Evolutionary conservation across 2,888 invertebrate genomes (phyloP).

Genomic region (Dioctria rufipes): DNA sequence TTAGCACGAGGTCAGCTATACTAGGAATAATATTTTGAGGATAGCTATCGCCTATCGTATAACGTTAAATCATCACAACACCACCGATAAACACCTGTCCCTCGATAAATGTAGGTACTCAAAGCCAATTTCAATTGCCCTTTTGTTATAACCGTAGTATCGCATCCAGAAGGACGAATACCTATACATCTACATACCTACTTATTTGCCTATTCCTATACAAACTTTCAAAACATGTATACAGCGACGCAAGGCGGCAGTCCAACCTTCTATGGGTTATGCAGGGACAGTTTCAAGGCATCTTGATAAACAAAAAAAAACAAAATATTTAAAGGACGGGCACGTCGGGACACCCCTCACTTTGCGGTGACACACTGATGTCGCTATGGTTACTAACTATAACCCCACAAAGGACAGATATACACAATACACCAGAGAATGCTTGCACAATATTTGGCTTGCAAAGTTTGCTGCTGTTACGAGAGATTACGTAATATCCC

Average conservation of each 20-base stretch:
- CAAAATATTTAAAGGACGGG: background rate
- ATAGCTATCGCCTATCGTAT: too few relatives aligned
- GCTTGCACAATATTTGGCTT: constrained; percentile 2
- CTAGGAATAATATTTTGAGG: too few relatives aligned
- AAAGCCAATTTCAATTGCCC: too few relatives aligned
- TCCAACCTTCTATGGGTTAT: background rate
- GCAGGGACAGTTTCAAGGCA: constrained; percentile 12
- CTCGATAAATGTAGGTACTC: too few relatives aligned
- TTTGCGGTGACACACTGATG: constrained; percentile 8
- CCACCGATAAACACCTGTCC: too few relatives aligned
- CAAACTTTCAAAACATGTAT: too few relatives aligned
- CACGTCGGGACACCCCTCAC: constrained; percentile 19
- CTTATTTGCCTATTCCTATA: too few relatives aligned
- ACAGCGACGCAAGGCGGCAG: background rate
- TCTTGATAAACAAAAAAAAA: background rate
- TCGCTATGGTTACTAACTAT: constrained; percentile 17
- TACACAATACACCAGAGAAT: background rate
- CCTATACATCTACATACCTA: too few relatives aligned
- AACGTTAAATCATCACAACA: too few relatives aligned
- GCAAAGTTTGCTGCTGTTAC: background rate
- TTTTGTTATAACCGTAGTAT: too few relatives aligned
- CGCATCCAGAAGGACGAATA: too few relatives aligned
- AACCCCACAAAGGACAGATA: background rate
- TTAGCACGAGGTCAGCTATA: background rate
- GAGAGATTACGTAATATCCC: background rate